phyloP scores from a whole-genome alignment of 2,113 vertebrate species.

The Scortum barcoo region DNA sequence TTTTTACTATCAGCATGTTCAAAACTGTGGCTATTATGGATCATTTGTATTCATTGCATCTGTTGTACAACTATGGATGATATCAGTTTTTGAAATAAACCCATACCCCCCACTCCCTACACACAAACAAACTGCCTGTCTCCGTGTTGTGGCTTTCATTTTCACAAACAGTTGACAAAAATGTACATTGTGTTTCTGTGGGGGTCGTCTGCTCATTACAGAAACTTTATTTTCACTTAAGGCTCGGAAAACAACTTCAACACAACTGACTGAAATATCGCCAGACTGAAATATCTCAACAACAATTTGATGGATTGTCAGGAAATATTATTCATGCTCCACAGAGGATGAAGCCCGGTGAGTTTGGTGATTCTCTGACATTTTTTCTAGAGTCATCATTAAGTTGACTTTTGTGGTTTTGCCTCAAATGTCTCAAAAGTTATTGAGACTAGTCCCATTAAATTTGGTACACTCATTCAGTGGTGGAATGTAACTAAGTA shows the following conservation, averaged over 20 bases:
- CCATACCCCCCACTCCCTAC: slow-evolving; percentile 19
- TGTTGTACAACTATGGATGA: slow-evolving; percentile 71
- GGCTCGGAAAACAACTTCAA: not conserved
- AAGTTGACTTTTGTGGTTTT: not conserved
- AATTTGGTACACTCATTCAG: not conserved
- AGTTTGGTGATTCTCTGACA: not conserved
- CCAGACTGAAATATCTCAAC: not conserved
- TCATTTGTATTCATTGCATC: slow-evolving; percentile 73
- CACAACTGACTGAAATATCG: not conserved
- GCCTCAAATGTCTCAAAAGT: not conserved
- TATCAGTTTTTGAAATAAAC: slow-evolving; percentile 78
- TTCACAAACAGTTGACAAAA: not conserved
- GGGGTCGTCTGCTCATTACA: not conserved
- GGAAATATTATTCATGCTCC: not conserved
- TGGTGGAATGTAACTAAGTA: not conserved
- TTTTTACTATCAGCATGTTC: slow-evolving; percentile 75
- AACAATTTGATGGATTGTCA: not conserved
- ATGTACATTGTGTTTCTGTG: not conserved
- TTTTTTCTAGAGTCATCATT: not conserved
- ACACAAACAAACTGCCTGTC: not conserved
- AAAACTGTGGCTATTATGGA: slow-evolving; percentile 65
- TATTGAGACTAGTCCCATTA: not conserved
- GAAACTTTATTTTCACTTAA: not conserved
- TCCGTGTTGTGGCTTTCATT: slow-evolving; percentile 18
- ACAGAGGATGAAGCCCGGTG: not conserved